These are phyloP conservation scores for Catocala sponsa DNA, from an alignment of 2,888 invertebrate genomes.

Conservation along the genomic window DNA sequence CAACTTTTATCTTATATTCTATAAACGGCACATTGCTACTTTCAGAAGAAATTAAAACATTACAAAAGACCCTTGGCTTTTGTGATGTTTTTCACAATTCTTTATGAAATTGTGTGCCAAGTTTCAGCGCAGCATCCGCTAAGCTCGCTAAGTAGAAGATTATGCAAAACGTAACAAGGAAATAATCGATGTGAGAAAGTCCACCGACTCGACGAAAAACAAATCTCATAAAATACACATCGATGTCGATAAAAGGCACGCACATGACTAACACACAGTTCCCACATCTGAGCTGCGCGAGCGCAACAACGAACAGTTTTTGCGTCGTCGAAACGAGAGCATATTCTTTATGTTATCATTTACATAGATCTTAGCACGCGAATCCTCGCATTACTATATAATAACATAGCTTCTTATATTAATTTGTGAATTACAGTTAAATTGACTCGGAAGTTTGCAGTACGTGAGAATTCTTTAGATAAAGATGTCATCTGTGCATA, in stretches of 20 bases:
- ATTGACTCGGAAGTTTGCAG: conserved; percentile 10
- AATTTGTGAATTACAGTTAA: conserved; percentile 22
- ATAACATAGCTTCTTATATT: conserved; percentile 32
- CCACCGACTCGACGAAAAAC: too few species aligned
- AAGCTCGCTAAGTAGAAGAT: too few species aligned
- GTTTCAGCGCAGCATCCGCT: too few species aligned
- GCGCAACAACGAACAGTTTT: conserved; percentile 54
- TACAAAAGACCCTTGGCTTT: too few species aligned
- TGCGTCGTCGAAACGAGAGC: conserved; percentile 53
- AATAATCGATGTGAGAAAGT: too few species aligned
- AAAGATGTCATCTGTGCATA: neutral
- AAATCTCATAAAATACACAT: neutral
- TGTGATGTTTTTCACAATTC: too few species aligned
- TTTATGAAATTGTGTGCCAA: too few species aligned
- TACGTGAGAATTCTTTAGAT: conserved; percentile 12
- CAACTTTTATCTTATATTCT: too few species aligned
- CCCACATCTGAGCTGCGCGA: conserved; percentile 49
- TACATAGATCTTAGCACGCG: conserved; percentile 57
- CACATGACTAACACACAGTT: conserved; percentile 51
- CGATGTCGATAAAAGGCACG: conserved; percentile 15
- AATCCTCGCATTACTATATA: conserved; percentile 36
- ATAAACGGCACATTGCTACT: too few species aligned
- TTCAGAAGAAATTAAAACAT: too few species aligned
- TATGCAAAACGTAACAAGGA: too few species aligned
- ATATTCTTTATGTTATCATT: conserved; percentile 51